A percentile compares a stretch with the other conserved stretches of the same genome.
Evolutionary conservation across 2,797 vertebrate genomes (phyloP).

Genomic region (Meda fulgida): DNA sequence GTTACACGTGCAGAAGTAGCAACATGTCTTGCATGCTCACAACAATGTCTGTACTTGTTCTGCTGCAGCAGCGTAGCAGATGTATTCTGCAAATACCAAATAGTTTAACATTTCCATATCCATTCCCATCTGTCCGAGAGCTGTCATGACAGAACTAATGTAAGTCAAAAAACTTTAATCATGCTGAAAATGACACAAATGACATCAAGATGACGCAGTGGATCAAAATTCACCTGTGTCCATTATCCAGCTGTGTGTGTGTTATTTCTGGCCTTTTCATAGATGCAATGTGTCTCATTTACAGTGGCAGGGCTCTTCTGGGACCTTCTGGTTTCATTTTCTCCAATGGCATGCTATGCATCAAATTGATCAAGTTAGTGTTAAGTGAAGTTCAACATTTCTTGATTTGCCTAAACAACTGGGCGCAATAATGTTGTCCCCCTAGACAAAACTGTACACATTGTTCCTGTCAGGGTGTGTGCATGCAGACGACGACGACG

Average conservation of each 20-base stretch:
- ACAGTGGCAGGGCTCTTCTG: not conserved
- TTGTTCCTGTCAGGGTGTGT: no score
- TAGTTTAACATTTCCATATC: no score
- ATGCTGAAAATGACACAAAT: not conserved
- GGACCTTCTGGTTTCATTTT: conserved; percentile 44
- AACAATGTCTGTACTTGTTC: no score
- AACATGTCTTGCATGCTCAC: no score
- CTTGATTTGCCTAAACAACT: conserved; percentile 49
- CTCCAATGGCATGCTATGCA: not conserved
- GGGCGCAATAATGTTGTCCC: conserved; percentile 40
- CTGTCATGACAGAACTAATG: not conserved
- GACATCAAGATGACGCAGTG: not conserved
- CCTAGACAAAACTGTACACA: conserved; percentile 26
- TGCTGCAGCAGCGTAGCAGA: no score
- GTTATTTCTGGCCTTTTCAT: not conserved
- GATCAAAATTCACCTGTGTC: not conserved
- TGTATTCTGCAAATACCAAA: no score
- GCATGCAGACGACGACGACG: no score
- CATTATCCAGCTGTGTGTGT: not conserved
- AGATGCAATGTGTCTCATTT: conserved; percentile 7
- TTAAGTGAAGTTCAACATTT: conserved; percentile 39
- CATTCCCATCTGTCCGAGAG: no score
- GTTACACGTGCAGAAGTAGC: no score
- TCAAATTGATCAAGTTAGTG: conserved; percentile 42
- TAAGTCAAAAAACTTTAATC: not conserved